Evolutionary conservation across 2,113 vertebrate genomes (phyloP), one percentile per base, ranked within the genome.

Genomic region (Pteruthius melanotis): DNA sequence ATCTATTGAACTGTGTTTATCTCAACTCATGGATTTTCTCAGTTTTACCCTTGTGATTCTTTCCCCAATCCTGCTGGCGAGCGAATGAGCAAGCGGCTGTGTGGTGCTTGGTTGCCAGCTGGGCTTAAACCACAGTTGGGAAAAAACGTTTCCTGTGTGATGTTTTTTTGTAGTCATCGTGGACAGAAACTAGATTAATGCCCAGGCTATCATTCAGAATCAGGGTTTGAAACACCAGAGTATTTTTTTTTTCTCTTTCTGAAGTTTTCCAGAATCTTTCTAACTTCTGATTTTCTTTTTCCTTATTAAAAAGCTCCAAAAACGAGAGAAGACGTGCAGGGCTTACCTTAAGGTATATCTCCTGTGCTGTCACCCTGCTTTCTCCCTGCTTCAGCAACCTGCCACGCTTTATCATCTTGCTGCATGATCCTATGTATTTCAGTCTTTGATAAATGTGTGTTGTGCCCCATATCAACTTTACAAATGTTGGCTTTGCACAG

Each of bases 251-350:
- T 96, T 64, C 47, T 97, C 93, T 95, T 96, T 96, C 95, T 97
- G 91, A 97, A 96, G 49, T 90, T 97, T 97, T 97, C 71, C 90
- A 83, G 90, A 97, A 91, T 97, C 76, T 97, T 89, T 98, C 98
- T 98, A 98, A 98, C 97, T 94, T 98, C 88, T 98, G 96, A 95
- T 98, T 98, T 98, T 98, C 98, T 98, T 98, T 97, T 97, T 98
- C 98, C 96, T 98, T 98, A 97, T 97, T 98, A 98, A 98, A 99
- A 99, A 99, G 99, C 99, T 99, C 98, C 99, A 99, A 99, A 99
- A 99, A 98, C 99, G 99, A 98, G 99, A 99, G 98, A 99, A 99
- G 99, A 99, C 99, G 98, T 99, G 99, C 99, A 99, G 99, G 98
- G 99, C 99, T 98, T 99, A 99, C 98, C 99, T 99, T 98, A 99